These are phyloP conservation scores for Pandemis corylana DNA, from an alignment of 2,888 invertebrate genomes.

Conservation along the genomic window DNA sequence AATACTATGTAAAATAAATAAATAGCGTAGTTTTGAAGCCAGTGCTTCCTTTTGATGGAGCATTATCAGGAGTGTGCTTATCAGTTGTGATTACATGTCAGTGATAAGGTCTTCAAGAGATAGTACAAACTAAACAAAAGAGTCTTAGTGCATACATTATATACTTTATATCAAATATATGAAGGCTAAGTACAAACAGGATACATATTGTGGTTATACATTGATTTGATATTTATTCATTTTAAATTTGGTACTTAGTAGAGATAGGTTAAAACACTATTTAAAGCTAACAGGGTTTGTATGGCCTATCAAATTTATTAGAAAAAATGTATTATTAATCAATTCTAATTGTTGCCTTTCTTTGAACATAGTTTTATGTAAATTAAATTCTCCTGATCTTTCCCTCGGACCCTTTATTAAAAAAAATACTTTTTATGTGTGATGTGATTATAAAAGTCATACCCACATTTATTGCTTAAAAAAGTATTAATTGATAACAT, in stretches of 20 bases:
- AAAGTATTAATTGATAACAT: background rate
- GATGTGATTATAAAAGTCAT: too few species aligned
- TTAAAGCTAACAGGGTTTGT: background rate
- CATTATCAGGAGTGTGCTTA: conserved; percentile 41
- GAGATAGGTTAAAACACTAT: background rate
- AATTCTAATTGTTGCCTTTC: background rate
- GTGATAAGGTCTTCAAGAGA: conserved; percentile 42
- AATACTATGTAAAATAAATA: conserved; percentile 18
- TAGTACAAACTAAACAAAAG: conserved; percentile 37
- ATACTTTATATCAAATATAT: conserved; percentile 4
- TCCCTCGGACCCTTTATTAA: too few species aligned
- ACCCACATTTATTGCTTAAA: background rate
- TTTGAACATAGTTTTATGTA: background rate
- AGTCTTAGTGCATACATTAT: conserved; percentile 15
- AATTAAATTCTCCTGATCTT: too few species aligned
- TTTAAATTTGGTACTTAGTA: background rate
- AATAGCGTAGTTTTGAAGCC: conserved; percentile 15
- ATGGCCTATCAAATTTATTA: background rate
- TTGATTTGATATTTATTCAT: background rate
- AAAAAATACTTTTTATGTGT: too few species aligned
- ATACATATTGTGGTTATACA: background rate
- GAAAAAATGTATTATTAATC: background rate
- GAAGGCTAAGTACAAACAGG: conserved; percentile 2
- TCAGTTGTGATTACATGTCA: conserved; percentile 45
- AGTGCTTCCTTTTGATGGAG: conserved; percentile 23